These are phyloP conservation scores for Capromys pilorides DNA, from an alignment of 2,797 vertebrate genomes.

Conservation along the genomic window DNA sequence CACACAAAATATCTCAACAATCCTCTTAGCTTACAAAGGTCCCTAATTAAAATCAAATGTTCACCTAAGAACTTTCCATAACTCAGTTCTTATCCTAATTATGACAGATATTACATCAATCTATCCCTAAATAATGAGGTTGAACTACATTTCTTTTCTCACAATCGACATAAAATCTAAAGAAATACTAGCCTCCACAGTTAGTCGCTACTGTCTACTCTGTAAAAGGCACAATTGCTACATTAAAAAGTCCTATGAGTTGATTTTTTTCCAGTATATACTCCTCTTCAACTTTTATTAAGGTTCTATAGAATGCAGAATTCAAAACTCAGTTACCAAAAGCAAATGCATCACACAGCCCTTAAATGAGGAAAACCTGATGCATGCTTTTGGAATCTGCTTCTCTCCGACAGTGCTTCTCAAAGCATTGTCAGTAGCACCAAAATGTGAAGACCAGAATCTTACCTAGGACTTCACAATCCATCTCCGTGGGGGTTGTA, in stretches of 20 bases:
- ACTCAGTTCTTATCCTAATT: slow-evolving; percentile 56
- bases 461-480: not conserved
- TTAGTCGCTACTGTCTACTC: slow-evolving; percentile 30
- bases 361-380: not conserved
- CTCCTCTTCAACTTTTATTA: slow-evolving; percentile 48
- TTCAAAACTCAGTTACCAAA: slow-evolving; percentile 45
- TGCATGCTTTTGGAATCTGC: not conserved
- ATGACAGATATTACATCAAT: slow-evolving; percentile 49
- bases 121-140: slow-evolving; percentile 22
- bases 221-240: not conserved
- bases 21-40: slow-evolving; percentile 14
- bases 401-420: not conserved
- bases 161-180: slow-evolving; percentile 42
- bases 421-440: not conserved
- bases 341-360: not conserved
- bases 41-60: slow-evolving; percentile 30
- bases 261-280: not conserved
- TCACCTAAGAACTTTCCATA: slow-evolving; percentile 51
- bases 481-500: not conserved
- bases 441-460: not conserved
- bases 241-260: slow-evolving; percentile 5
- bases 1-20: slow-evolving; percentile 46
- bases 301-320: not conserved
- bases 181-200: slow-evolving; percentile 24
- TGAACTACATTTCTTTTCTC: slow-evolving; percentile 49